A percentile compares a stretch with the other conserved stretches of the same genome.
Evolutionary conservation across 2,888 invertebrate species (phyloP).

Genomic region (Mesorhabditis sp.): DNA sequence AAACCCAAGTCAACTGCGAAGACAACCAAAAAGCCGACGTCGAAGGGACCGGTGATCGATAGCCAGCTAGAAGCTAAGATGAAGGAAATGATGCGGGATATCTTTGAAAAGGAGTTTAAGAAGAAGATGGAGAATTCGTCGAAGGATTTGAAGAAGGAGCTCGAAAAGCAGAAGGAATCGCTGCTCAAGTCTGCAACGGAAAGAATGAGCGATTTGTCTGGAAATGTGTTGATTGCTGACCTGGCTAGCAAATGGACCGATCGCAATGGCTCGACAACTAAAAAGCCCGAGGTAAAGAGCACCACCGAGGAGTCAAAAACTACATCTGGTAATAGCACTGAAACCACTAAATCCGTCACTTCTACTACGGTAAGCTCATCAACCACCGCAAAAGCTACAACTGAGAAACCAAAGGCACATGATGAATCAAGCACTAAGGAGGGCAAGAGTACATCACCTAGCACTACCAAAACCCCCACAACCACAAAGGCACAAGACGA

Average conservation of each 20-base stretch:
- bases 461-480: not conserved
- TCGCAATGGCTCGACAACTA: not conserved
- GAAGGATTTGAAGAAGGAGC: not conserved
- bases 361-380: not conserved
- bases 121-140: slow-evolving; percentile 1
- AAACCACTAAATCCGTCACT: not conserved
- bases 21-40: no score
- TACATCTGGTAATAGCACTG: not conserved
- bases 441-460: not conserved
- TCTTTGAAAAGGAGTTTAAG: slow-evolving; percentile 5
- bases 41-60: not conserved
- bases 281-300: not conserved
- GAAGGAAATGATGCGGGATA: not conserved
- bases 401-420: not conserved
- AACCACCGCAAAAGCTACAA: not conserved
- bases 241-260: slow-evolving; percentile 2
- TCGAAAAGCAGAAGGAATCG: not conserved
- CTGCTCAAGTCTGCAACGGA: not conserved
- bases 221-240: not conserved
- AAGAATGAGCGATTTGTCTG: not conserved
- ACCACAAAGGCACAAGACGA: not conserved
- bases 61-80: not conserved
- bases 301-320: not conserved
- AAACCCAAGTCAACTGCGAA: no score
- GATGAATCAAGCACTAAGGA: not conserved